phyloP scores from a whole-genome alignment of 2,113 vertebrate species.

The Brachypodius melanocephalos region DNA sequence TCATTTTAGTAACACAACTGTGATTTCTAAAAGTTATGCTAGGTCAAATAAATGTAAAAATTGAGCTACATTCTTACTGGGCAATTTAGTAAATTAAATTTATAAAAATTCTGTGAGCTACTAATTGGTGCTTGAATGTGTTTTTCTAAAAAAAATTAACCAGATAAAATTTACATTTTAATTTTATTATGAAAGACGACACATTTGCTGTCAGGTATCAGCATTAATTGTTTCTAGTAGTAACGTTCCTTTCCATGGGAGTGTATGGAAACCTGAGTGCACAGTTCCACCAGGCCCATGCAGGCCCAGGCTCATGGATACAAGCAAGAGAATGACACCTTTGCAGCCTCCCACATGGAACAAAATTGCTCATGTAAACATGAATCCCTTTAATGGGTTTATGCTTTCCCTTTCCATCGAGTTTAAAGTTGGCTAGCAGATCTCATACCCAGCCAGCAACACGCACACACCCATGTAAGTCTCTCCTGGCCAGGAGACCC shows the following conservation, averaged over 20 bases:
- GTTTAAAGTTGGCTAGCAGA: neutral
- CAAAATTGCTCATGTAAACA: neutral
- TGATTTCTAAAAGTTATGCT: neutral
- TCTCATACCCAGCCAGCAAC: neutral
- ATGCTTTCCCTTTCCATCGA: neutral
- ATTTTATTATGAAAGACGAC: neutral
- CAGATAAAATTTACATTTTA: neutral
- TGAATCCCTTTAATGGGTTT: neutral
- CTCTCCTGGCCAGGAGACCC: neutral
- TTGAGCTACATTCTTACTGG: neutral
- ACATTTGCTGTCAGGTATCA: neutral
- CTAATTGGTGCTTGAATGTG: neutral
- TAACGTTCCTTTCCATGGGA: neutral
- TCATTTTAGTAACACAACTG: neutral
- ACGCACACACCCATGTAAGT: neutral
- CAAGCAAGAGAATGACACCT: neutral
- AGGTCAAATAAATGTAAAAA: neutral
- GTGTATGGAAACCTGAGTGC: no score
- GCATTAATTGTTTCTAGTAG: neutral
- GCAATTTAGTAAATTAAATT: neutral
- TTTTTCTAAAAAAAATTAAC: neutral
- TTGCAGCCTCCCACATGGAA: no score
- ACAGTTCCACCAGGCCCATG: accelerated
- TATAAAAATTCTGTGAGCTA: neutral
- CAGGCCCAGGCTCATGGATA: neutral